Percentiles rank a stretch among this genome's conserved stretches.
These are phyloP conservation scores for Numida meleagris DNA, from an alignment of 2,113 vertebrate species.

Conservation along the genomic window DNA sequence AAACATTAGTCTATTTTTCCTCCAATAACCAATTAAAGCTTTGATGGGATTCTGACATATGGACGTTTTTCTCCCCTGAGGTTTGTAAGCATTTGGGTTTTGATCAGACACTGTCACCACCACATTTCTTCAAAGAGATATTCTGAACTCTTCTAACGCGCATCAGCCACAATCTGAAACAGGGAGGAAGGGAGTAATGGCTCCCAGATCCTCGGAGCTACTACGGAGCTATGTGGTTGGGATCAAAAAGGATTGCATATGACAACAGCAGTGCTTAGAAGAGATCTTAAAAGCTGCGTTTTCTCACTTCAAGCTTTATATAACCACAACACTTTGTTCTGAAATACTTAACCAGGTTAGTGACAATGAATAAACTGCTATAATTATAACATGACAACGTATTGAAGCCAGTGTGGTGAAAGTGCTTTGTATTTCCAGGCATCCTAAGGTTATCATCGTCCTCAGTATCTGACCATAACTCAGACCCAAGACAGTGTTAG, in stretches of 20 bases:
- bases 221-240: not conserved
- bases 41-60: conserved; percentile 19
- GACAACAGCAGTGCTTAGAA: conserved; percentile 16
- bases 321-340: conserved; percentile 58
- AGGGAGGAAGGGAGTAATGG: conserved; percentile 50
- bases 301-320: conserved; percentile 25
- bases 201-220: conserved; percentile 59
- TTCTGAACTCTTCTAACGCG: conserved; percentile 29
- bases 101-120: conserved; percentile 44
- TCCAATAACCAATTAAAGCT: conserved; percentile 40
- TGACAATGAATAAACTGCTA: conserved; percentile 35
- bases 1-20: not conserved
- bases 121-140: conserved; percentile 55
- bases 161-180: conserved; percentile 50
- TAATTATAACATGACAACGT: conserved; percentile 24
- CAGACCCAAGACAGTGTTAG: conserved; percentile 14
- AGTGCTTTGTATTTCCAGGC: conserved; percentile 29
- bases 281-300: not conserved
- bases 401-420: conserved; percentile 42
- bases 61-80: conserved; percentile 43
- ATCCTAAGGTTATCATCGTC: not conserved
- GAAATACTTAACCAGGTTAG: conserved; percentile 51
- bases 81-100: conserved; percentile 54
- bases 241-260: conserved; percentile 47
- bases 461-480: conserved; percentile 10